Base-by-base conservation (phyloP, 2,888 invertebrate genomes). In the Trichogramma evanescens region DNA sequence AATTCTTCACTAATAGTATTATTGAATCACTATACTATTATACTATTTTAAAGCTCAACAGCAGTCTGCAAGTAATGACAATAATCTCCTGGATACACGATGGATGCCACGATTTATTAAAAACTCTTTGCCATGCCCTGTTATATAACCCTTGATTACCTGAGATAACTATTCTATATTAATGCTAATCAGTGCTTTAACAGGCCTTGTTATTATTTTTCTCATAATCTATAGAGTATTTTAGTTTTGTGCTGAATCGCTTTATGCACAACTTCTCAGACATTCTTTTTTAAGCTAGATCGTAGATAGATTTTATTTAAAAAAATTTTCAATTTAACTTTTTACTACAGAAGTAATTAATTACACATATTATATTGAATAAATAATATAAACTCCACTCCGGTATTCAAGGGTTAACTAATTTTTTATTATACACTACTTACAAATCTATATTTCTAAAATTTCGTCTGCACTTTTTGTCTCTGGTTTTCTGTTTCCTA, bases 11-110 rank as follows among this genome's bases (percentile, higher is more conserved):
- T 13, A 13, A 13, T 13, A 13, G 13, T 58, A 63, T 63, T 56
- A 56, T 58, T 61, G 58, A 63, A 63, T 63, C 61, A 63, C 44
- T 58, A 57, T 52, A 52, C 50, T 56, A 46, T 59, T 54, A 49
- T 58, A 58, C 48, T 45, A 58, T 45, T 58, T 58, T 44, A 58
- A 62, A 61, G 9, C 46, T 50, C 55, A 55, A 54, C 41, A 50
- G 54, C 58, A 58, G 60, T 13, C 46, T 46, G n/a, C 46, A 46
- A 40, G 50, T 52, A 58, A 42, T 46, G 52, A 13, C 57, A 40
- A 58, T 46, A 46, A 58, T 50, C 54, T 56, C 43, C 50, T 63
- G 58, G 58, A 56, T 38, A 54, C 54, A 55, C 49, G 13, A 13
- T 13, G 58, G 60, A 57, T 48, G 50, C 54, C 10, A 55, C 49